Base-by-base conservation (phyloP, 1,140 invertebrate species). In the Parasteatoda tepidariorum region DNA sequence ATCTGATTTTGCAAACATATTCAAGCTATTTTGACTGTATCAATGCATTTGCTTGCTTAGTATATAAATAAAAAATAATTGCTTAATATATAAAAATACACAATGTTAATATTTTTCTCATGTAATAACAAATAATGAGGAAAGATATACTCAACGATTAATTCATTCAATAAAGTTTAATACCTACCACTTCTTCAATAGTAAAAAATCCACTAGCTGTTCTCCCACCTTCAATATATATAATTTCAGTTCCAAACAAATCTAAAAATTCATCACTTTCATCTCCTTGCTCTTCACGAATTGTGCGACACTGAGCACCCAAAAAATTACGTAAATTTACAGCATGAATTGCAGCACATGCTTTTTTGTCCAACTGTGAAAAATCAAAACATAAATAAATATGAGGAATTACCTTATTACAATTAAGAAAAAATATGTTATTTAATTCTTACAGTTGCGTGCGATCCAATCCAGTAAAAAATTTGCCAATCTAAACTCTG, bases 381-480 rank as follows among this genome's bases (percentile, higher is more conserved):
- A 64, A 81, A 75, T 61, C 62, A 76, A 68, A 85, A 55, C 30
- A 55, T 82, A 28, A 31, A 9, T 34, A 57, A 54, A n/a, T 11
- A 28, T 66, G n/a, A 11, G 13, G 31, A 9, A 48, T 68, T n/a
- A 33, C 11, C 3, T 66, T 66, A 26, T 26, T 66, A 1, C 7
- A 13, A 66, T 18, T 31, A 66, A n/a, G 11, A 64, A 18, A 84
- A 85, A 66, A 83, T 55, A 57, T 66, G 24, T 61, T 38, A 84
- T 22, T 18, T 30, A 84, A 74, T 66, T 90, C 90, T 91, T 92
- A 97, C 95, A 5, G 97, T 95, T 18, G 97, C 94, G 89, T 98
- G 95, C 86, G 95, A 94, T 55, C 98, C 98, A 87, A 99, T 99
- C 98, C 98, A 99, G 88, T 99, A 99, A 90, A 94, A 99, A 86